Evolutionary conservation across 2,888 invertebrate genomes (phyloP).

Genomic region (Polymixis lichenea): DNA sequence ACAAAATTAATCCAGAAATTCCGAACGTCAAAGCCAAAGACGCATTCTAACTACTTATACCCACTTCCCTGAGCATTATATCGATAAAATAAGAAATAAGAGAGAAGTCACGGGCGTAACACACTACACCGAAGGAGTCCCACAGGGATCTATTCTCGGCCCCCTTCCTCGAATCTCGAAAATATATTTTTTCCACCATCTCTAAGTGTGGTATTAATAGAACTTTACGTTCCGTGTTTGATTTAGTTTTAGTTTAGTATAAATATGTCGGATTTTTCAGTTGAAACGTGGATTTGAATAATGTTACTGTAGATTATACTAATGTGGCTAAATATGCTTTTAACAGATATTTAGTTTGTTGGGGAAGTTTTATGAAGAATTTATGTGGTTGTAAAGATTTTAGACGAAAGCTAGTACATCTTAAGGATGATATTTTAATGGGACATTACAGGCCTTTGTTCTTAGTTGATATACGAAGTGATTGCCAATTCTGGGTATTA

Average conservation of each 20-base stretch:
- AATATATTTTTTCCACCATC: constrained; percentile 78
- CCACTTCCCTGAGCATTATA: constrained; percentile 53
- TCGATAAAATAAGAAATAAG: constrained; percentile 75
- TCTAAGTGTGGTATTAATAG: constrained; percentile 88
- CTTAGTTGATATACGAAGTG: not conserved
- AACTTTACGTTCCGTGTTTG: constrained; percentile 80
- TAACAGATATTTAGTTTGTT: constrained; percentile 44
- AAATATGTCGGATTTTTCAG: constrained; percentile 70
- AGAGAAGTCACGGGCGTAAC: constrained; percentile 76
- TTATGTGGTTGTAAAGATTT: constrained; percentile 34
- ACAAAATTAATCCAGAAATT: constrained; percentile 21
- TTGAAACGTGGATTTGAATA: constrained; percentile 65
- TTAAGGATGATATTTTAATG: constrained; percentile 3
- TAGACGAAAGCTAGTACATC: constrained; percentile 2
- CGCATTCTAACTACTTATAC: constrained; percentile 31
- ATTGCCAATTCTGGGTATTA: not conserved
- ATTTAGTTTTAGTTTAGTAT: constrained; percentile 80
- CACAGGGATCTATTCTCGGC: constrained; percentile 89
- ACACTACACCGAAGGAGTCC: constrained; percentile 83
- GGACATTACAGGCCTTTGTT: constrained; percentile 19
- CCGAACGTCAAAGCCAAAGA: constrained; percentile 15
- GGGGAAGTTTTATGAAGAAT: constrained; percentile 30
- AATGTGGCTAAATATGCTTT: constrained; percentile 55
- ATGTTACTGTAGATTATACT: constrained; percentile 58
- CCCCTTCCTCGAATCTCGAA: constrained; percentile 81